A percentile compares a stretch with the other conserved stretches of the same genome.
Evolutionary conservation across 2,797 vertebrate species (phyloP).

Genomic region (Taenioides sp.): DNA sequence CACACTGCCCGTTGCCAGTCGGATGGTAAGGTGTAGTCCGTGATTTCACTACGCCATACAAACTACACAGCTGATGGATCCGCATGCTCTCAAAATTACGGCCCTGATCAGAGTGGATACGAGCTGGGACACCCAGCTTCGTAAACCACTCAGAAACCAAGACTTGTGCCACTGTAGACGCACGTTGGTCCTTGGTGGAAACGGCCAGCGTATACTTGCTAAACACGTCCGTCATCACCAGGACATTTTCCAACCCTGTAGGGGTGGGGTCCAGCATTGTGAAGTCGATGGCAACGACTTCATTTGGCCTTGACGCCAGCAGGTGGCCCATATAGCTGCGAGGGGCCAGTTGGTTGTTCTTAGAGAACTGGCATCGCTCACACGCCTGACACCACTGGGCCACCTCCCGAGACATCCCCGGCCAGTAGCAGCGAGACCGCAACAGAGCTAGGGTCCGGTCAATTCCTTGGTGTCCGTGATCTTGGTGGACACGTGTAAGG

Average conservation of each 20-base stretch:
- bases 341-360: not conserved
- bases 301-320: slow-evolving; percentile 5
- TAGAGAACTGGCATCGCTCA: slow-evolving; percentile 14
- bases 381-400: not conserved
- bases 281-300: slow-evolving; percentile 17
- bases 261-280: slow-evolving; percentile 8
- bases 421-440: not conserved
- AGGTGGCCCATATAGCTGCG: not conserved
- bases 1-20: too few relatives aligned
- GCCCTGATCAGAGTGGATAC: too few relatives aligned
- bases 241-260: slow-evolving; percentile 3
- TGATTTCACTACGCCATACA: too few relatives aligned
- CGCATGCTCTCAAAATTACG: too few relatives aligned
- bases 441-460: not conserved
- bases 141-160: slow-evolving; percentile 8
- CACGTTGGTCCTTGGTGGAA: slow-evolving; percentile 2
- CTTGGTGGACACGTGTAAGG: too few relatives aligned
- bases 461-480: too few relatives aligned
- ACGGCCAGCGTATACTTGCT: slow-evolving; percentile 11
- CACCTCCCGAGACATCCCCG: too few relatives aligned
- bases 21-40: too few relatives aligned
- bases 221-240: slow-evolving; percentile 24
- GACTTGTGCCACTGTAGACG: slow-evolving; percentile 6
- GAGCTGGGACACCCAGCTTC: not conserved
- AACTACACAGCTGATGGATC: too few relatives aligned